Evolutionary conservation across 2,888 invertebrate species (phyloP), one percentile per base, ranked within the genome.

Genomic region (Helleia helle): DNA sequence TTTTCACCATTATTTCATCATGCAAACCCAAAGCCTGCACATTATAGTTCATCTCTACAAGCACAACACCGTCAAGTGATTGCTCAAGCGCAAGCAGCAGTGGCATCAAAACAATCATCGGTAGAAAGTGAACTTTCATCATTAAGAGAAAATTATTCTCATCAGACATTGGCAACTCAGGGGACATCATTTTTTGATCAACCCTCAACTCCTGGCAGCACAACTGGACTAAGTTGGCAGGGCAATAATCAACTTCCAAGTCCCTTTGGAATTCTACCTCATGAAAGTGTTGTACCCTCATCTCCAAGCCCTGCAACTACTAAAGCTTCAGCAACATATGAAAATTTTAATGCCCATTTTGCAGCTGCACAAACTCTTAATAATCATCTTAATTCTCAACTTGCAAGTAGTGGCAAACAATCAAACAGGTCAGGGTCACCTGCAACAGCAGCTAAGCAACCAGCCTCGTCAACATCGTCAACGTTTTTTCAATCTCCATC

Each of bases 1-100:
- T 94, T 94, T 66, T 90, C 92, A 52, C 93, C 94, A 47, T 75
- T 94, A 48, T 93, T 94, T 74, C 93, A 93, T 70, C 93, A 92
- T 83, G 89, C 90, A 40, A 90, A 89, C 52, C 87, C 91, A 7
- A 92, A 92, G 70, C 91, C 91, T 55, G 90, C 91, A 49, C 90
- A 90, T 64, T 91, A 91, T 65, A 89, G 90, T 71, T 84, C 88
- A 61, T 81, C 88, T 59, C 86, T 86, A 70, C 88, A 81, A 60
- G 86, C 87, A 30, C 91, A 91, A 63, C 91, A 92, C 65, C 84
- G 91, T 46, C 91, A 92, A 79, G 88, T 87, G 47, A 80, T 89
- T 64, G 88, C 87, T 48, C 86, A 80, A 70, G 81, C 84, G 38
- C 79, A 85, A 50, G 81, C 81, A 41, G 84, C 88, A 44, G 88